Evolutionary conservation across 2,888 invertebrate genomes (phyloP).

Genomic region (Sipunculus nudus): DNA sequence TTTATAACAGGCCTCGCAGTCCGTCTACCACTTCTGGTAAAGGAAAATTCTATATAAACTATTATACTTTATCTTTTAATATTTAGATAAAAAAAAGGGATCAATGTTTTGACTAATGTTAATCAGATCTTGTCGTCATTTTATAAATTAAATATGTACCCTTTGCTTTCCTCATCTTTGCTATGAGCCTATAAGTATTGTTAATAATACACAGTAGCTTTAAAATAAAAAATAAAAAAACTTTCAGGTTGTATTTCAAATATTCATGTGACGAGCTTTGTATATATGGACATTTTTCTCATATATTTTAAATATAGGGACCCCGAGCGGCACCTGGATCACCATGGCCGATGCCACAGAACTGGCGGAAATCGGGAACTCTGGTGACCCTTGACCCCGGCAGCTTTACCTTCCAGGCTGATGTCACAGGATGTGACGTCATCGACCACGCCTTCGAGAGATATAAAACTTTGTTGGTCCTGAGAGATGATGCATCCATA

Average conservation of each 20-base stretch:
- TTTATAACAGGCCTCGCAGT: slow-evolving; percentile 26
- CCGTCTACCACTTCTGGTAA: slow-evolving; percentile 19
- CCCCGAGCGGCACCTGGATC: slow-evolving; percentile 50
- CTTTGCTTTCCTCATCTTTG: too few relatives aligned
- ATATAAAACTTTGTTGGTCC: slow-evolving; percentile 40
- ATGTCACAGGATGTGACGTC: slow-evolving; percentile 50
- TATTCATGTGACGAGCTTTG: neutral
- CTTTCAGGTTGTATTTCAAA: too few relatives aligned
- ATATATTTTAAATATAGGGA: slow-evolving; percentile 41
- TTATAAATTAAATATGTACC: too few relatives aligned
- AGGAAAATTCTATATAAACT: neutral
- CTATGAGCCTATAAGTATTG: too few relatives aligned
- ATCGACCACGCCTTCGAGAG: slow-evolving; percentile 52
- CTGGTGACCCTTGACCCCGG: slow-evolving; percentile 41
- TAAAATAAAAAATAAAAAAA: too few relatives aligned
- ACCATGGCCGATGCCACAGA: slow-evolving; percentile 57
- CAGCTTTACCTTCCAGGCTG: slow-evolving; percentile 41
- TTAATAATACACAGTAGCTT: too few relatives aligned
- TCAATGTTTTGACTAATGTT: too few relatives aligned
- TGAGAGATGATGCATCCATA: neutral
- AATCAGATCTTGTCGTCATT: too few relatives aligned
- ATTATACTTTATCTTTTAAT: neutral
- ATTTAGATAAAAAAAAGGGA: neutral
- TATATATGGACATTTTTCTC: neutral
- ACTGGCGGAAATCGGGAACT: slow-evolving; percentile 32